A percentile compares a stretch with the other conserved stretches of the same genome.
Evolutionary conservation across 2,888 invertebrate genomes (phyloP).

Genomic region (Leucophenga montana): DNA sequence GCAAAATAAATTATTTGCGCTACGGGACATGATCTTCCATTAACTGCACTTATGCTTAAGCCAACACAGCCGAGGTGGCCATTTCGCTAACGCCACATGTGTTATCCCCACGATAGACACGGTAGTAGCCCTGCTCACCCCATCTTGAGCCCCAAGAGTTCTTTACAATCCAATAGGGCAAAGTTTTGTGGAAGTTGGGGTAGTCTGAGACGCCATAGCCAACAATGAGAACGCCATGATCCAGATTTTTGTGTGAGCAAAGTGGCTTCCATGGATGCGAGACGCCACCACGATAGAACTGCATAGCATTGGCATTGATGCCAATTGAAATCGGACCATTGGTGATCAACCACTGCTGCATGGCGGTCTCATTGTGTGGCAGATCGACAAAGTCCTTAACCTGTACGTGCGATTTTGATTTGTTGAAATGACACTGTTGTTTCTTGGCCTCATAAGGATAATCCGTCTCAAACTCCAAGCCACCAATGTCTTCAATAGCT

Average conservation of each 20-base stretch:
- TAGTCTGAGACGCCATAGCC: slow-evolving; percentile 89
- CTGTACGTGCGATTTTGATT: slow-evolving; percentile 77
- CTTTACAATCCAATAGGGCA: slow-evolving; percentile 95
- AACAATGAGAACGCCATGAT: slow-evolving; percentile 97
- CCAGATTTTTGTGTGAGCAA: slow-evolving; percentile 83
- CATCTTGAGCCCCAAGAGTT: slow-evolving; percentile 94
- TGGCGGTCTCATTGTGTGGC: slow-evolving; percentile 83
- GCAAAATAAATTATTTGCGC: neutral
- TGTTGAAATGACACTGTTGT: slow-evolving; percentile 85
- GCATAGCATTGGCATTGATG: slow-evolving; percentile 97
- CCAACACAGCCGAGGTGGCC: slow-evolving; percentile 87
- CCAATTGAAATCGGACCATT: slow-evolving; percentile 96
- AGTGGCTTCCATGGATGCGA: slow-evolving; percentile 92
- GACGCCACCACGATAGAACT: slow-evolving; percentile 95
- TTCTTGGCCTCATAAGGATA: slow-evolving; percentile 93
- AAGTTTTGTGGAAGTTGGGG: slow-evolving; percentile 83
- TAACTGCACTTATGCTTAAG: slow-evolving; percentile 36
- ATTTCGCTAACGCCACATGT: slow-evolving; percentile 92
- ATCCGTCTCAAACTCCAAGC: slow-evolving; percentile 89
- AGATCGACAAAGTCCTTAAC: slow-evolving; percentile 85
- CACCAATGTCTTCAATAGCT: slow-evolving; percentile 89
- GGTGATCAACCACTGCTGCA: slow-evolving; percentile 90
- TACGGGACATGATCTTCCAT: neutral
- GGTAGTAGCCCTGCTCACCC: slow-evolving; percentile 97
- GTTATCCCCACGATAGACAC: slow-evolving; percentile 94